Evolutionary conservation across 2,888 invertebrate species (phyloP).

Genomic region (Ophion obscuratus): DNA sequence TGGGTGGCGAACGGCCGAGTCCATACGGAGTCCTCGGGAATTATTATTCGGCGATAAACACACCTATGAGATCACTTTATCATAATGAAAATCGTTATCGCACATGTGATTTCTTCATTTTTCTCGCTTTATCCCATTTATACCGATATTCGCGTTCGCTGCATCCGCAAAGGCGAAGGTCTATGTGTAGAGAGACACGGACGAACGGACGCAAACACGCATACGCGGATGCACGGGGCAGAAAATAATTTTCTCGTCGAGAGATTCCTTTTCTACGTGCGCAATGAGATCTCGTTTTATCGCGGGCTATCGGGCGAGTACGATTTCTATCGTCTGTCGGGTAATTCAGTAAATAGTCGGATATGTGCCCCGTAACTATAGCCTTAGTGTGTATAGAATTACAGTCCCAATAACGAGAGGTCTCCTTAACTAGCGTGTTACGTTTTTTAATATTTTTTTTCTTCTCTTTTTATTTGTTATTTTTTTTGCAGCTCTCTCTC

Average conservation of each 20-base stretch:
- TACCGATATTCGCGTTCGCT: background rate
- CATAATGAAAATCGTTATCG: slow-evolving; percentile 63
- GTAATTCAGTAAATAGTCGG: slow-evolving; percentile 45
- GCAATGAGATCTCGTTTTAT: slow-evolving; percentile 4
- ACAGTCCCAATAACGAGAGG: slow-evolving; percentile 13
- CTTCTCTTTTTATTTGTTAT: background rate
- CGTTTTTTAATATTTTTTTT: background rate
- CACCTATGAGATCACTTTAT: slow-evolving; percentile 61
- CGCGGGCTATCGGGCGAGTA: background rate
- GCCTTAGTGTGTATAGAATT: slow-evolving; percentile 2
- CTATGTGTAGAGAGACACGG: background rate
- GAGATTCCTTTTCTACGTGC: slow-evolving; percentile 7
- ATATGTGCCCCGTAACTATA: slow-evolving; percentile 26
- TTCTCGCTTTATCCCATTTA: background rate
- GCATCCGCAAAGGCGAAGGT: background rate
- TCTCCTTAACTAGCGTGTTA: slow-evolving; percentile 3
- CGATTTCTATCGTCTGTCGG: slow-evolving; percentile 41
- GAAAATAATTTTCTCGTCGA: slow-evolving; percentile 23
- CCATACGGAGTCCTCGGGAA: slow-evolving; percentile 32
- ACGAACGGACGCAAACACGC: too few relatives aligned
- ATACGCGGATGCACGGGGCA: slow-evolving; percentile 5
- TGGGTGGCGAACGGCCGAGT: slow-evolving; percentile 51
- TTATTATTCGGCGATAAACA: slow-evolving; percentile 65
- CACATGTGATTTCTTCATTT: background rate
- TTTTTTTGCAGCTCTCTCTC: background rate